Conservation (phyloP, 2,113 vertebrate species). For the Dipodomys merriami region DNA sequence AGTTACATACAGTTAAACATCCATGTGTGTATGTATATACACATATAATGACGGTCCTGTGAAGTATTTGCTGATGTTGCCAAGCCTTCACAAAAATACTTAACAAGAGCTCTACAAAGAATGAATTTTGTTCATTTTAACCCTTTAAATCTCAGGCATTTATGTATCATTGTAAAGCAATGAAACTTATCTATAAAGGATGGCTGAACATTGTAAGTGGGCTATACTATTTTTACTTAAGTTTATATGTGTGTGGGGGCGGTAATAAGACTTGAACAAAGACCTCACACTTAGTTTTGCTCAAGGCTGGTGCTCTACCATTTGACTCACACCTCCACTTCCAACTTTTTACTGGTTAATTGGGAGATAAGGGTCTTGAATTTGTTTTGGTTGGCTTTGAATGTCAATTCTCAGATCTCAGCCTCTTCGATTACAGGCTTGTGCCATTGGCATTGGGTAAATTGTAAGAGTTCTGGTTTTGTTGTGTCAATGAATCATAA, state of each 20-base stretch:
- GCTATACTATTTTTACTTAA: neutral
- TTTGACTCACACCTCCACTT: no score
- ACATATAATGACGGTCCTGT: neutral
- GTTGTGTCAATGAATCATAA: neutral
- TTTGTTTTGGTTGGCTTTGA: no score
- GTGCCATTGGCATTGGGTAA: neutral
- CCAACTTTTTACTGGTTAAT: no score
- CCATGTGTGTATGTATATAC: no score
- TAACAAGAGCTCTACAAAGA: constrained; percentile 14
- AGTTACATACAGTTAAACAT: neutral
- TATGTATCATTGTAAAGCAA: neutral
- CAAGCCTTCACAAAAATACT: neutral
- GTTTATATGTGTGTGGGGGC: neutral
- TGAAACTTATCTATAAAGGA: neutral
- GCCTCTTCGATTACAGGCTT: no score
- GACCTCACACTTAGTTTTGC: no score
- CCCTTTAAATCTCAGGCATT: neutral
- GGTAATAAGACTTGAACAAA: no score
- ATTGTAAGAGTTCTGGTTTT: constrained; percentile 32
- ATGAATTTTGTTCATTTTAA: neutral
- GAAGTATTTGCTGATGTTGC: constrained; percentile 17
- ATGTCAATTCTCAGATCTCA: no score
- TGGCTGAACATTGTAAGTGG: neutral
- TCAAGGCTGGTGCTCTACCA: no score
- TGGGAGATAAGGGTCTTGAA: no score